Conservation (phyloP, 2,113 vertebrate species). For the Microtus pennsylvanicus region DNA sequence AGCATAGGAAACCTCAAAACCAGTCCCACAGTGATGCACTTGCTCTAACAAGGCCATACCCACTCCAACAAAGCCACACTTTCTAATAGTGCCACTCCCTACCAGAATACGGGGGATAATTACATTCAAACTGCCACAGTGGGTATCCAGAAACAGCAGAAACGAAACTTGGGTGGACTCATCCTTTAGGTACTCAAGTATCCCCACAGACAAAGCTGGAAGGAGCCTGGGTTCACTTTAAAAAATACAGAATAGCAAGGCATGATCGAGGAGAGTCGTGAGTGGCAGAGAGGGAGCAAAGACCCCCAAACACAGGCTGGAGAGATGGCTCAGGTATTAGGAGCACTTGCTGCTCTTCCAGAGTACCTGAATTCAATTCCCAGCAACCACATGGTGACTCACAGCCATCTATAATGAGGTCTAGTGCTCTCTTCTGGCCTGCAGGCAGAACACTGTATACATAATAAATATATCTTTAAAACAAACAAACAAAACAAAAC, state of each 20-base stretch:
- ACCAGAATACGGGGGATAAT: not conserved
- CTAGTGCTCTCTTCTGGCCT: too few relatives aligned
- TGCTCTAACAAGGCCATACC: not conserved
- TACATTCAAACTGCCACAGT: not conserved
- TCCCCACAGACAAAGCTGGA: not conserved
- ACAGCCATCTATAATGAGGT: too few relatives aligned
- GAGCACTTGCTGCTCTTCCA: too few relatives aligned
- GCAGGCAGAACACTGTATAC: too few relatives aligned
- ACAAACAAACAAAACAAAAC: accelerated
- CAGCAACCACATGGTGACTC: too few relatives aligned
- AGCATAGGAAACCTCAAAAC: not conserved
- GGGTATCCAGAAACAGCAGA: not conserved
- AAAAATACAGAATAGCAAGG: not conserved
- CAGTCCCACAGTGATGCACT: not conserved
- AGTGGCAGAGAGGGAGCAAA: not conserved
- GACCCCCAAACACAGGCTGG: not conserved
- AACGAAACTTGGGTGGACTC: not conserved
- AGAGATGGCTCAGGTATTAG: too few relatives aligned
- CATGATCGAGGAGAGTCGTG: not conserved
- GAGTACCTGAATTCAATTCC: too few relatives aligned
- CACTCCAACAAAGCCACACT: not conserved
- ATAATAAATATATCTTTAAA: too few relatives aligned
- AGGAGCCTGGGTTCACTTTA: not conserved
- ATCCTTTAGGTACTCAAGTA: not conserved
- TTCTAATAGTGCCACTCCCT: not conserved